phyloP scores from a whole-genome alignment of 1,140 invertebrate genomes.

The Pollicipes pollicipes region DNA sequence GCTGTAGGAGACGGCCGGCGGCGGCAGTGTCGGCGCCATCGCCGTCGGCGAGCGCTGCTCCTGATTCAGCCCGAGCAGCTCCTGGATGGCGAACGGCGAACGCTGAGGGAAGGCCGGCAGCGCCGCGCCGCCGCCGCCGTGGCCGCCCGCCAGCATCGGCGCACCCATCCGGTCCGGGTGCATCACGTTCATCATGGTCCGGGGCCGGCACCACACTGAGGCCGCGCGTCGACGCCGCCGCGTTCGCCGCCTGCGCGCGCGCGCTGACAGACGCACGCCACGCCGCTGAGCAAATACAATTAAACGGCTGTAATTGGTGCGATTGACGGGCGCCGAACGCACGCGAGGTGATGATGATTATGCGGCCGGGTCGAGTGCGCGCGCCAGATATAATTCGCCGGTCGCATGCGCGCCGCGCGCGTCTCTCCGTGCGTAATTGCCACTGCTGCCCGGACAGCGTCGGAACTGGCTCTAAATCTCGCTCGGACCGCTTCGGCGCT shows the following conservation, averaged over 20 bases:
- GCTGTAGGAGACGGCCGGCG: not conserved
- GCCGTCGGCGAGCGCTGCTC: constrained; percentile 23
- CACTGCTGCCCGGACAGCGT: not conserved
- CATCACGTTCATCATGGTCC: constrained; percentile 17
- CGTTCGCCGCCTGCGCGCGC: too few species aligned
- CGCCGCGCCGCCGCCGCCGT: too few species aligned
- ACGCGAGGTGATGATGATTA: not conserved
- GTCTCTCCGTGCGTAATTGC: not conserved
- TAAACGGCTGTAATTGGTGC: not conserved
- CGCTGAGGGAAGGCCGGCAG: constrained; percentile 46
- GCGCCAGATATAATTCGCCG: not conserved
- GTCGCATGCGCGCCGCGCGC: too few species aligned
- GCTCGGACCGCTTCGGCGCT: not conserved
- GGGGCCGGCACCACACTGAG: too few species aligned
- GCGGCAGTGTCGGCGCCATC: not conserved
- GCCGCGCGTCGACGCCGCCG: too few species aligned
- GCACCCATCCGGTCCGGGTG: constrained; percentile 16
- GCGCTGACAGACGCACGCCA: not conserved
- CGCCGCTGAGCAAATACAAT: not conserved
- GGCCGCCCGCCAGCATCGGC: constrained; percentile 8
- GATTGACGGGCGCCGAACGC: not conserved
- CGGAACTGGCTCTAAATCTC: not conserved
- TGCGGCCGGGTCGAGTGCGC: too few species aligned
- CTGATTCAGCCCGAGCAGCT: constrained; percentile 55
- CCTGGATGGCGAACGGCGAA: constrained; percentile 79